phyloP scores from a whole-genome alignment of 2,888 invertebrate species.

The Athrips mouffetella region DNA sequence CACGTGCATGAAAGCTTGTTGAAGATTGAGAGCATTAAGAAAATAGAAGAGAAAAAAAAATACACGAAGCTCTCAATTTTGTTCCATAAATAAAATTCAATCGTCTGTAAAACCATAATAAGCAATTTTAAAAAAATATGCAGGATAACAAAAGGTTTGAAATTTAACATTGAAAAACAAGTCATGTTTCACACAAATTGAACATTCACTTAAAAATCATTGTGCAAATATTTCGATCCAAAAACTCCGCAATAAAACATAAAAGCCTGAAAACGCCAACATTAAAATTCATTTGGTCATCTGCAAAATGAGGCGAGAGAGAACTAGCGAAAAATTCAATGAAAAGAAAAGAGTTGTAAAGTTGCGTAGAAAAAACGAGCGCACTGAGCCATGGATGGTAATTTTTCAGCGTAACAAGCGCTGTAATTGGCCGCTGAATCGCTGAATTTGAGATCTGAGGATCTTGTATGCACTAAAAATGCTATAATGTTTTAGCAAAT shows the following conservation, averaged over 20 bases:
- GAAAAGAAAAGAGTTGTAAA: conserved; percentile 25
- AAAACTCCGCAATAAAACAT: conserved; percentile 5
- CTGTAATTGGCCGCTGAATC: conserved; percentile 57
- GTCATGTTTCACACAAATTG: too few relatives aligned
- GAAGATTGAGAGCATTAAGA: not conserved
- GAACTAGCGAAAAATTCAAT: conserved; percentile 16
- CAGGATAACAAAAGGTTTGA: too few relatives aligned
- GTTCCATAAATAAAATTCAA: too few relatives aligned
- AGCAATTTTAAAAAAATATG: too few relatives aligned
- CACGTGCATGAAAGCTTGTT: too few relatives aligned
- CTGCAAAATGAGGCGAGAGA: conserved; percentile 18
- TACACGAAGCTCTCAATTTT: too few relatives aligned
- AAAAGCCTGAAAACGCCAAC: conserved; percentile 18
- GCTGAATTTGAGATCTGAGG: conserved; percentile 56
- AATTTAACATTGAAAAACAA: too few relatives aligned
- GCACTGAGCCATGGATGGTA: conserved; percentile 38
- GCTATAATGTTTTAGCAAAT: too few relatives aligned
- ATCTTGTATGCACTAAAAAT: conserved; percentile 30
- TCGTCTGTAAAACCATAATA: too few relatives aligned
- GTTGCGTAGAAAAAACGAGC: conserved; percentile 29
- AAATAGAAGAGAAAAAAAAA: too few relatives aligned
- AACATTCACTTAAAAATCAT: too few relatives aligned
- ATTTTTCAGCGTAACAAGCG: conserved; percentile 67
- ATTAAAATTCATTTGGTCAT: conserved; percentile 22
- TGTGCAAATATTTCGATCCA: not conserved